Percentiles rank a stretch among this genome's conserved stretches.
Conservation (phyloP, 2,888 invertebrate genomes). For the Tetragonula carbonaria region DNA sequence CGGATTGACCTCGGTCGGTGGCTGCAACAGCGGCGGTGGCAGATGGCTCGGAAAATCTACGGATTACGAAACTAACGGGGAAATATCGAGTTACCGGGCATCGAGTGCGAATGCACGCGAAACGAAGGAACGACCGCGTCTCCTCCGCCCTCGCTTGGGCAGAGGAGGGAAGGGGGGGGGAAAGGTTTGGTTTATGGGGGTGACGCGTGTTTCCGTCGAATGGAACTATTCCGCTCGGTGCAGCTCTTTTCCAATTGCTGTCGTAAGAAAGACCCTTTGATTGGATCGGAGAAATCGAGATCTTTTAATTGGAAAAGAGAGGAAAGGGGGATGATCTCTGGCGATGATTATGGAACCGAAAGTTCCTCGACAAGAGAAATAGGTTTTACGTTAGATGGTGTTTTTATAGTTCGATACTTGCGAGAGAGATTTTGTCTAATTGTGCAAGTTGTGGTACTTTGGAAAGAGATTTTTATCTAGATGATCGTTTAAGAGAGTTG, state of each 20-base stretch:
- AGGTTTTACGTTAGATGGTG: background rate
- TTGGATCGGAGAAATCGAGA: conserved; percentile 30
- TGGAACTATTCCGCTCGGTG: background rate
- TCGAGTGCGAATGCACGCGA: conserved; percentile 37
- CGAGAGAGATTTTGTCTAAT: no score
- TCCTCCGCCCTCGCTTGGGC: no score
- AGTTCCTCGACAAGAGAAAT: background rate
- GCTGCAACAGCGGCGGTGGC: conserved; percentile 55
- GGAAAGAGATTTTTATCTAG: background rate
- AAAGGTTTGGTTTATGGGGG: conserved; percentile 15
- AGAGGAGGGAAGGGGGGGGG: no score
- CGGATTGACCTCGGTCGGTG: background rate
- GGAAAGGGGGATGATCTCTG: background rate
- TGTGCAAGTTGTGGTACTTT: background rate
- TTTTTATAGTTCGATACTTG: background rate
- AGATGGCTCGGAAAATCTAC: conserved; percentile 80
- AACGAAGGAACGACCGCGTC: conserved; percentile 59
- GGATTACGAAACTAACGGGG: conserved; percentile 78
- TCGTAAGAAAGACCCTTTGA: background rate
- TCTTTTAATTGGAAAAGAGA: conserved; percentile 27
- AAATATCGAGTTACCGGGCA: conserved; percentile 76
- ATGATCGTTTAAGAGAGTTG: no score
- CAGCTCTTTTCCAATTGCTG: conserved; percentile 17
- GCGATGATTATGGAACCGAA: background rate
- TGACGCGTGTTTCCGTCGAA: conserved; percentile 30